Evolutionary conservation across 2,797 vertebrate genomes (phyloP), one percentile per base, ranked within the genome.

Genomic region (Spinus pinus): DNA sequence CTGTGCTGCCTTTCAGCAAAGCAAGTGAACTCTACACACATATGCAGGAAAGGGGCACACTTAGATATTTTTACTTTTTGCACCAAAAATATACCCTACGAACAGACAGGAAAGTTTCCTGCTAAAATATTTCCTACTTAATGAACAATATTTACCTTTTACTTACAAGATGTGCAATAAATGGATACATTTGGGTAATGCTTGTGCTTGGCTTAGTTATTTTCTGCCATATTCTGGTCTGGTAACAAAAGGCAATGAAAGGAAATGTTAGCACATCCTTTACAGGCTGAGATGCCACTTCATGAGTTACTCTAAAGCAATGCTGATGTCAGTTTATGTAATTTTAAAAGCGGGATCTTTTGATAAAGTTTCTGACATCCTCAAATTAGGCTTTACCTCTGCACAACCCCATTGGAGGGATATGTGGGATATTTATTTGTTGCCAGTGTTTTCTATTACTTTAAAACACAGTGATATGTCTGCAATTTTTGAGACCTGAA

Each of bases 41-140:
- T 66, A 78, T 75, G 41, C 67, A 66, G 80, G 10, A 33, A 60
- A 62, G 41, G 27, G 35, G 4, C 13, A 46, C 0, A 1, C 57
- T 66, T 81, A 66, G n/a, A 11, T 69, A n/a, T 39, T 78, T 91
- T 75, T 87, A 42, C n/a, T 41, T 86, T 92, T 81, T 75, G 39
- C 51, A 23, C 20, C 67, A 42, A 56, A 85, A 94, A 71, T 93
- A 80, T 3, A 24, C 8, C 9, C 22, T 54, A 28, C 60, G 27
- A 75, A 80, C 42, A 67, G 75, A 85, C 21, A 23, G 49, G 11
- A 61, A 39, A 6, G 53, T 37, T 75, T 92, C 35, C 60, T 86
- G 4, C 70, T 81, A 30, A 56, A 82, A 19, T 56, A 35, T 10
- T 25, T 56, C 18, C 18, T 8, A 2, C 18, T 61, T 75, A 41